Base-by-base conservation (phyloP, 2,113 vertebrate species). In the Prinia subflava region DNA sequence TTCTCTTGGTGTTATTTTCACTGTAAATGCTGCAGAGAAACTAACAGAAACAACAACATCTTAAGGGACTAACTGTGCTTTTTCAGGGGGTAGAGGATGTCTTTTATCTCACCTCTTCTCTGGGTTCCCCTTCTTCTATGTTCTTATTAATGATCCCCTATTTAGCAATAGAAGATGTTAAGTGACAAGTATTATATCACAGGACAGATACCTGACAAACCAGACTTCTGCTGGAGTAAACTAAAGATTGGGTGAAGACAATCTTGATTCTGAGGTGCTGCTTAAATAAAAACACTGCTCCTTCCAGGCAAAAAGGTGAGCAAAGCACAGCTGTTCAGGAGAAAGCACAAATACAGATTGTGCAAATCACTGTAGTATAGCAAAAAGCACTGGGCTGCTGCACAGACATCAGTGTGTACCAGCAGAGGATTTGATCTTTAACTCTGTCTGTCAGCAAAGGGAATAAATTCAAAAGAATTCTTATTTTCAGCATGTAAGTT, bases 61-160 rank as follows among this genome's bases (percentile, higher is more conserved):
- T 8, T 22, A 60, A 65, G 20, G 9, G 11, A 56, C 3, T 18
- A 77, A 6, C 7, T 16, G 9, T 47, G 25, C 0, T 13, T 60
- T 47, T 33, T 2, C 12, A 5, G 5, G 3, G 3, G 31, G 0
- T 14, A 39, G 17, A 63, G 31, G 15, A 22, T 33, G 13, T 4
- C 6, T 47, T 89, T 83, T 52, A 33, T 33, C 57, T 64, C 59
- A 15, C 5, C 8, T 55, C 7, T 60, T 69, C 22, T 78, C 42
- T 3, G 2, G 37, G 18, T 35, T 67, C 57, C 12, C 8, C 3
- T 39, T 78, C 24, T 70, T 82, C 33, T 10, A 15, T 31, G 30
- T 21, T 23, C 4, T 57, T 42, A 23, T 52, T 67, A 67, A 59
- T 35, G 37, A 87, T 12, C 5, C 50, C 21, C 16, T 50, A 9